phyloP scores from a whole-genome alignment of 1,140 invertebrate species.

The Hyles vespertilio region DNA sequence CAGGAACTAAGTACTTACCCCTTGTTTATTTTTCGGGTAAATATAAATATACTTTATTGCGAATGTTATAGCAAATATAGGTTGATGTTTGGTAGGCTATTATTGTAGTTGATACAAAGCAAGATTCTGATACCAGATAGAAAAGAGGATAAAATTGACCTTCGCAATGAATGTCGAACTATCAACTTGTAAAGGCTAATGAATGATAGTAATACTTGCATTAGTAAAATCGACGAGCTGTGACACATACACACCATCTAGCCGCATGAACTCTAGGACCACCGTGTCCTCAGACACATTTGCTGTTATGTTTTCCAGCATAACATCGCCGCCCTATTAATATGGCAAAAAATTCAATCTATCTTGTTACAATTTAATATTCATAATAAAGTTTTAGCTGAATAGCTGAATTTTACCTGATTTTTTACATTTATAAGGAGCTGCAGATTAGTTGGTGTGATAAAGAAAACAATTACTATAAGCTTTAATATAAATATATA shows the following conservation, averaged over 20 bases:
- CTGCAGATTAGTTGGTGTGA: constrained; percentile 48
- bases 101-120: too few species aligned
- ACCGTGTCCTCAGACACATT: constrained; percentile 94
- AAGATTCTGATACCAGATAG: too few species aligned
- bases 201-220: constrained; percentile 78
- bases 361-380: neutral
- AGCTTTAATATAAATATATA: constrained; percentile 21
- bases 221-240: constrained; percentile 96
- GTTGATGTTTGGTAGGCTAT: too few species aligned
- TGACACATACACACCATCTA: constrained; percentile 93
- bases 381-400: neutral
- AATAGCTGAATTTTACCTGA: constrained; percentile 39
- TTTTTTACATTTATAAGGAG: constrained; percentile 67
- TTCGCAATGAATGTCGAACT: too few species aligned
- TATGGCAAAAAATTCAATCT: neutral
- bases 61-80: too few species aligned
- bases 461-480: constrained; percentile 36
- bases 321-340: constrained; percentile 91
- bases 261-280: constrained; percentile 90
- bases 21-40: too few species aligned
- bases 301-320: constrained; percentile 92
- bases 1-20: too few species aligned
- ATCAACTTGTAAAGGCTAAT: too few species aligned
- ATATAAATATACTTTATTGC: too few species aligned
- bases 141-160: too few species aligned